These are phyloP conservation scores for Pegea sp. DNA, from an alignment of 23 tunicate species.

Conservation along the genomic window DNA sequence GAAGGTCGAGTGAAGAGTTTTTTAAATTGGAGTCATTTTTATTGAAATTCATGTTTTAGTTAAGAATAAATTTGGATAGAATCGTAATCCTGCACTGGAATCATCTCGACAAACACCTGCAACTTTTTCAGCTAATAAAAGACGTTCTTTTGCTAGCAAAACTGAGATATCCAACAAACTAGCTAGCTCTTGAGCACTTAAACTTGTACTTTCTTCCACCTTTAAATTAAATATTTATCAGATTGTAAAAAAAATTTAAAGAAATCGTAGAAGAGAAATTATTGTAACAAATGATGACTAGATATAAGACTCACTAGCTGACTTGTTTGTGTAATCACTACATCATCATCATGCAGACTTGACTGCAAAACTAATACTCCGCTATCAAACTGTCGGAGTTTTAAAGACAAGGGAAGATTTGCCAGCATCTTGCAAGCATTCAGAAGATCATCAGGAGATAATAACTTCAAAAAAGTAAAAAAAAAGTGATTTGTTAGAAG, in stretches of 20 bases:
- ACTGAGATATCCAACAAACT: slow-evolving; percentile 39
- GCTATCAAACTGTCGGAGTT: slow-evolving; percentile 42
- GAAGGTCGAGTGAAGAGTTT: too few species aligned
- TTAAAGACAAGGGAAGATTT: slow-evolving; percentile 20
- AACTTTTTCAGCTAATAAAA: slow-evolving; percentile 30
- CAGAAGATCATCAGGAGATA: slow-evolving; percentile 75
- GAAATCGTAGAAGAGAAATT: neutral
- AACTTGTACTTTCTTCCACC: slow-evolving; percentile 33
- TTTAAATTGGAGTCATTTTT: too few species aligned
- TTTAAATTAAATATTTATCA: neutral
- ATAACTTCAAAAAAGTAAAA: slow-evolving; percentile 9
- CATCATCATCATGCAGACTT: slow-evolving; percentile 46
- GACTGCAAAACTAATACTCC: slow-evolving; percentile 67
- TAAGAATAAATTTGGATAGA: slow-evolving; percentile 42
- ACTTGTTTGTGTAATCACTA: slow-evolving; percentile 21
- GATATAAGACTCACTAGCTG: slow-evolving; percentile 12
- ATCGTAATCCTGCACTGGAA: slow-evolving; percentile 56
- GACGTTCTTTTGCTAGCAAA: slow-evolving; percentile 65
- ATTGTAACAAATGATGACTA: neutral
- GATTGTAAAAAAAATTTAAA: too few species aligned
- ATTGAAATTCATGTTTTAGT: too few species aligned
- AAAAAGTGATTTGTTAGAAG: too few species aligned
- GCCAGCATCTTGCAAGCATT: slow-evolving; percentile 55
- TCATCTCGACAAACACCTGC: slow-evolving; percentile 75
- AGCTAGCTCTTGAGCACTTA: slow-evolving; percentile 69